Base-by-base conservation (phyloP, 2,888 invertebrate genomes). In the Drosophila anceps region DNA sequence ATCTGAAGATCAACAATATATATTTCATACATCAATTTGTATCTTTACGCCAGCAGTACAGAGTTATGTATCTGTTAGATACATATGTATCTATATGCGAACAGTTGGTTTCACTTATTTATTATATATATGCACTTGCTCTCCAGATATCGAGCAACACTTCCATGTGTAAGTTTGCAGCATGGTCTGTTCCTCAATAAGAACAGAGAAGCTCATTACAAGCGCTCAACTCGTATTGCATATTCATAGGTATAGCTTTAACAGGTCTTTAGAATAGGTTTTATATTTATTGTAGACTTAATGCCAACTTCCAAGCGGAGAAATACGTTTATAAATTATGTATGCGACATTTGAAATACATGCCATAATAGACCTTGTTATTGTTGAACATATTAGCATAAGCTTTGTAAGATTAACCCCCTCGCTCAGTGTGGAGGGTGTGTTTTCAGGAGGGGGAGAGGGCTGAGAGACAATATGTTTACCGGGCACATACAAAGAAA, bases 311-410 rank as follows among this genome's bases (percentile, higher is more conserved):
- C 8, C 13, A 29, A 15, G 12, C 35, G 35, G 44, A 35, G 24
- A 37, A 37, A 29, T 7, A 4, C 8, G 12, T 10, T n/a, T 43
- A 29, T 53, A 46, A 65, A 66, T 66, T 46, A 64, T 53, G 35
- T 9, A 64, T 51, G 24, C 44, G 50, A 31, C 35, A 31, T 37
- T 46, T 66, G 3, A 41, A 62, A 39, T 27, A 50, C 24, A 62
- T 50, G 29, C 24, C 27, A 41, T 39, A 62, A 41, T 39, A 62
- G 48, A 24, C 12, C 13, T 50, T 33, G 20, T 48, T 66, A 61
- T 53, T 48, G 50, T 66, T 33, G 35, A 4, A 3, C 4, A 31
- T 67, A 67, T 67, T 69, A 58, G 67, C 67, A 69, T 69, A 69
- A 46, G 33, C 67, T 48, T 35, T 53, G 39, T 48, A 35, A 20